Conservation (phyloP, 2,888 invertebrate species). For the Lissocephala sabroskyi region DNA sequence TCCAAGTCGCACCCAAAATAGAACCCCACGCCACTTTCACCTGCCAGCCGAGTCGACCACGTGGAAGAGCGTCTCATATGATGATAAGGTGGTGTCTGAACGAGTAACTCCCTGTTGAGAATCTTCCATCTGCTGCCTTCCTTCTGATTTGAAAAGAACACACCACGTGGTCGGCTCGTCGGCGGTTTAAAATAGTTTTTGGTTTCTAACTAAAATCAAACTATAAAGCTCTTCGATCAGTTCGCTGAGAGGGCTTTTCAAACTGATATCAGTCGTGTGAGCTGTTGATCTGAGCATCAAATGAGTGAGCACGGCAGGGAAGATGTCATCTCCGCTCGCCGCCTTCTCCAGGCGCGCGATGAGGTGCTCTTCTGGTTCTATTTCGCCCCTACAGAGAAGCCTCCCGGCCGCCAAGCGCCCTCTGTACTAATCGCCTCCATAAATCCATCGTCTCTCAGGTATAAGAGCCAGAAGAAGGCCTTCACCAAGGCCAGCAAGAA, state of each 20-base stretch:
- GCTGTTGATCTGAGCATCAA: constrained; percentile 40
- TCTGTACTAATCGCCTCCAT: constrained; percentile 27
- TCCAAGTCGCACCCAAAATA: no score
- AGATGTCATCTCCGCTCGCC: constrained; percentile 80
- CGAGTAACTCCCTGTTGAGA: constrained; percentile 48
- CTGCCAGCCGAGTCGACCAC: constrained; percentile 31
- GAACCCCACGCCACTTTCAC: no score
- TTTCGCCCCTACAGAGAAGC: constrained; percentile 33
- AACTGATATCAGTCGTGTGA: constrained; percentile 69
- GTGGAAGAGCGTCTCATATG: constrained; percentile 46
- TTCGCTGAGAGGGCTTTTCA: constrained; percentile 77
- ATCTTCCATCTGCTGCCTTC: constrained; percentile 72
- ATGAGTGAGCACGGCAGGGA: constrained; percentile 69
- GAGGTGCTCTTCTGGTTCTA: constrained; percentile 77
- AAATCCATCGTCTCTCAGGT: constrained; percentile 78
- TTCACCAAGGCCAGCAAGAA: constrained; percentile 98
- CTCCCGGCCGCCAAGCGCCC: constrained; percentile 28
- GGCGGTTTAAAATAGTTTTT: neutral
- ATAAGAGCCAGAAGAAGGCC: constrained; percentile 99
- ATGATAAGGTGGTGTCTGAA: constrained; percentile 72
- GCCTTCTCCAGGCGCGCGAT: constrained; percentile 74
- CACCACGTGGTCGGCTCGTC: neutral
- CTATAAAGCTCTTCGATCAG: constrained; percentile 78
- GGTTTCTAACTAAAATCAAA: constrained; percentile 38
- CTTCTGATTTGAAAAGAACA: constrained; percentile 66